phyloP scores from a whole-genome alignment of 2,797 vertebrate species.

The Gymnoscopelus microlampas region DNA sequence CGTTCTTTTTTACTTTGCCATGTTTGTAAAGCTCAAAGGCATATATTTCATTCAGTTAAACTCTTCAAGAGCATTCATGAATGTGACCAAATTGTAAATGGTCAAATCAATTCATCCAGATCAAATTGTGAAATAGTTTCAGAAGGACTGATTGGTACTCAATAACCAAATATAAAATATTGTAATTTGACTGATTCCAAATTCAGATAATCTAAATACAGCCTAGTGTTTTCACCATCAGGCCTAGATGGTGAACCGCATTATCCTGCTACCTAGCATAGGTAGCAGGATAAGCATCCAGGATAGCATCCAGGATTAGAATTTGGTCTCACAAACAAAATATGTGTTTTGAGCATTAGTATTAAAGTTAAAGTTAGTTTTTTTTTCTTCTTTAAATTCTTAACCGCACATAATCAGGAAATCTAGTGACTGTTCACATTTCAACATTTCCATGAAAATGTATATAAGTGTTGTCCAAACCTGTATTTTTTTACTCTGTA shows the following conservation, averaged over 20 bases:
- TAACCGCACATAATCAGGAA: slow-evolving; percentile 54
- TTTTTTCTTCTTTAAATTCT: slow-evolving; percentile 63
- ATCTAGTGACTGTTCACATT: slow-evolving; percentile 38
- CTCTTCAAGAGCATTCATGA: background rate
- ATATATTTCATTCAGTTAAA: background rate
- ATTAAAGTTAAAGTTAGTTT: slow-evolving; percentile 52
- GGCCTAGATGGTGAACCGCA: background rate
- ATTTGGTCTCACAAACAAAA: slow-evolving; percentile 28
- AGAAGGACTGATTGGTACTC: background rate
- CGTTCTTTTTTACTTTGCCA: too few species aligned
- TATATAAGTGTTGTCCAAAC: slow-evolving; percentile 45
- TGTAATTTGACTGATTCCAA: background rate
- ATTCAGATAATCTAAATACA: background rate
- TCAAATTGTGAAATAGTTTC: background rate
- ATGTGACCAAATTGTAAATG: too few species aligned
- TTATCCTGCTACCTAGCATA: slow-evolving; percentile 2
- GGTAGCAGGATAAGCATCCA: too few species aligned
- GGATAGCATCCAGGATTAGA: slow-evolving; percentile 9
- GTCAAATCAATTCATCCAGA: background rate
- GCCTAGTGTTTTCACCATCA: background rate
- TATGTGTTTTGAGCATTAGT: slow-evolving; percentile 31
- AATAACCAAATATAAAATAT: background rate
- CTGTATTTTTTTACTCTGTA: slow-evolving; percentile 52
- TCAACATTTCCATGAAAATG: slow-evolving; percentile 41
- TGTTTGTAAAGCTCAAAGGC: too few species aligned